Base-by-base conservation (phyloP, 2,888 invertebrate species). In the Spisula subtruncata region DNA sequence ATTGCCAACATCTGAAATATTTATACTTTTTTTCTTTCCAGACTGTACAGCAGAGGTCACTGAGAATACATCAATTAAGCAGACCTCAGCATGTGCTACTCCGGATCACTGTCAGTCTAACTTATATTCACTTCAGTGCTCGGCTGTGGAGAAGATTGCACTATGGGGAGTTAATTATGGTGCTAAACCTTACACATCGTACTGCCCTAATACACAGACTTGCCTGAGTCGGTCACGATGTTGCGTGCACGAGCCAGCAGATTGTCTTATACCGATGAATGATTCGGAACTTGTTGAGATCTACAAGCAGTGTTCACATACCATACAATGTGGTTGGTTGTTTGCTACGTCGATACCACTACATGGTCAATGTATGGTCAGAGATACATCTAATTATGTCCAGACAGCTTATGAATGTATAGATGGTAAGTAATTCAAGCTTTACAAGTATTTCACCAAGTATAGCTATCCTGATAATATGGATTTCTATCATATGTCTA, bases 111-210 rank as follows among this genome's bases (percentile, higher is more conserved):
- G 92, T 79, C 79, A 32, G 25, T 87, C 87, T 48, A 91, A 90
- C 85, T 35, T 84, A 12, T 94, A 93, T 84, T 93, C 93, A 46
- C 86, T 94, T 41, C 91, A 93, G 35, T 94, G 94, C 86, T 91
- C 94, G 18, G 84, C 88, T 10, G 91, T 89, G 35, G 88, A 92
- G 60, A 93, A 92, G 79, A 91, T 94, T 32, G 94, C 93, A 46
- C 85, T 93, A 75, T 81, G 81, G 66, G 88, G 86, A 18, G 85
- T 94, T n/a, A 89, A 89, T 29, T 93, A 94, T 88, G 92, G 90
- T 32, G 89, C 93, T 54, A 94, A 94, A 71, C 90, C 90, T n/a
- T 89, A 91, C 81, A 91, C 92, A 16, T 35, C 71, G 0, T 54
- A 81, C 16, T 94, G 94, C 83, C 93, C 93, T 20, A 85, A 87